These are phyloP conservation scores for Rachycentron canadum DNA, from an alignment of 2,797 vertebrate genomes.

Conservation along the genomic window DNA sequence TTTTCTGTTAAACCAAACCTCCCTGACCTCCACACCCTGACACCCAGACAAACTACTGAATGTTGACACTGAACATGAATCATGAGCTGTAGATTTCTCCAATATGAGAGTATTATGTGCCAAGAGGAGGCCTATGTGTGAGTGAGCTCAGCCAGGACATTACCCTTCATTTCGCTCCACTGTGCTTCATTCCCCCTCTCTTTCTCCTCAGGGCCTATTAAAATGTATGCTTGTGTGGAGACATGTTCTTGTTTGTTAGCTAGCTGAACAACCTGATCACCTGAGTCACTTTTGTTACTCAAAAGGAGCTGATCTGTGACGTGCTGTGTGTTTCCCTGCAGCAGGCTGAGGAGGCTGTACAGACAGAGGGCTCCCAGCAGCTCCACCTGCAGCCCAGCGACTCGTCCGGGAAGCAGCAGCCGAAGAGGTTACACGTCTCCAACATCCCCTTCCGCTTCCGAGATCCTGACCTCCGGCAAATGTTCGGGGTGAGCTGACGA, in stretches of 20 bases:
- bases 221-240: neutral
- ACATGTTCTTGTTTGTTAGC: neutral
- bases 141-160: too few species aligned
- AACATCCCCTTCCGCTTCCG: slow-evolving; percentile 97
- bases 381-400: slow-evolving; percentile 87
- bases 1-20: too few species aligned
- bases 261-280: neutral
- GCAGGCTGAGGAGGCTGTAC: slow-evolving; percentile 91
- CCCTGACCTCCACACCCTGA: too few species aligned
- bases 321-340: slow-evolving; percentile 63
- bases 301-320: slow-evolving; percentile 44
- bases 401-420: slow-evolving; percentile 93
- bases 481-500: slow-evolving; percentile 92
- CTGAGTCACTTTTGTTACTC: neutral
- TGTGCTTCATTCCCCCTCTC: too few species aligned
- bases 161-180: too few species aligned
- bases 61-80: too few species aligned
- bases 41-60: too few species aligned
- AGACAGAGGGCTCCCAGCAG: slow-evolving; percentile 92
- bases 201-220: too few species aligned
- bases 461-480: slow-evolving; percentile 95
- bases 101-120: too few species aligned
- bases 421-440: slow-evolving; percentile 95
- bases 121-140: too few species aligned
- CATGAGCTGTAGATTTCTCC: too few species aligned